Evolutionary conservation across 2,113 vertebrate species (phyloP).

Genomic region (Ceyx cyanopectus): DNA sequence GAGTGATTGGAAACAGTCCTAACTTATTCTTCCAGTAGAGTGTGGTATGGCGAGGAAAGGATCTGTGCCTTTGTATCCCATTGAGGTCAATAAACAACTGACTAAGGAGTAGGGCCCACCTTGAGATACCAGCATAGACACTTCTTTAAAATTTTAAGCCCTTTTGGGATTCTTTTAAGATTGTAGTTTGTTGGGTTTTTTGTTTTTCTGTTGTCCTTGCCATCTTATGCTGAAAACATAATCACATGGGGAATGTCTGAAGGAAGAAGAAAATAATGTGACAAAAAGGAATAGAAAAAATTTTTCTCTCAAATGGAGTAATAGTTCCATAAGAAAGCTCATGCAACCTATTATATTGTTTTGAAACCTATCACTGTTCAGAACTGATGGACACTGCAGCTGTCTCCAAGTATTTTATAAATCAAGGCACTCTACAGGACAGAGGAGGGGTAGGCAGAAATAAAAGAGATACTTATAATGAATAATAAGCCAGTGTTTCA

Average conservation of each 20-base stretch:
- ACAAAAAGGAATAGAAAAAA: neutral
- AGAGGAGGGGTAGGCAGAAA: neutral
- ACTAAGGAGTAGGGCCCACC: neutral
- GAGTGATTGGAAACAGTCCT: neutral
- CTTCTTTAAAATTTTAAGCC: neutral
- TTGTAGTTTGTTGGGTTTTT: no score
- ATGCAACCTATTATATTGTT: neutral
- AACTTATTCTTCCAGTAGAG: neutral
- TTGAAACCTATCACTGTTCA: neutral
- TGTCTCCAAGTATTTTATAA: neutral
- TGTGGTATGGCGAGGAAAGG: neutral
- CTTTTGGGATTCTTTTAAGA: accelerated
- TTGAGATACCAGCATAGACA: neutral
- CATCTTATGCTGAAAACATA: neutral
- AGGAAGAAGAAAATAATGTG: neutral
- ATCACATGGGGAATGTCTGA: neutral
- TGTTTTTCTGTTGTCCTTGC: neutral
- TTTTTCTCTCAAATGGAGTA: no score
- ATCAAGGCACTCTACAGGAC: neutral
- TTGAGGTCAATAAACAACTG: neutral
- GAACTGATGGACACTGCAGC: neutral
- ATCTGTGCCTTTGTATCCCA: neutral
- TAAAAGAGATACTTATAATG: neutral
- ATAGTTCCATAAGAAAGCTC: neutral
- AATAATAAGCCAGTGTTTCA: neutral